Evolutionary conservation across 2,888 invertebrate species (phyloP).

Genomic region (Eremobia ochroleuca): DNA sequence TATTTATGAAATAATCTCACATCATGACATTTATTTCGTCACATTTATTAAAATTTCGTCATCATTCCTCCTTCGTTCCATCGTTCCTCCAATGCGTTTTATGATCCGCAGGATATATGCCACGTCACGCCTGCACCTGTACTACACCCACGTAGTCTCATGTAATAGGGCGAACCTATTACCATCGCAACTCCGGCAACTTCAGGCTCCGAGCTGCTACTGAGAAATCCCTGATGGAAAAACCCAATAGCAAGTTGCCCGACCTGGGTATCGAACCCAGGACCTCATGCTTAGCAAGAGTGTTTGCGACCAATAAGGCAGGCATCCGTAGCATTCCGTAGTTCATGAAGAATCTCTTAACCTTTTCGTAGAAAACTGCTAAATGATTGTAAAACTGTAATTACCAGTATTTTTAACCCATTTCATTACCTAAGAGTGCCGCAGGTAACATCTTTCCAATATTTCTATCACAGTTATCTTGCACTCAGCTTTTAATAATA

Average conservation of each 20-base stretch:
- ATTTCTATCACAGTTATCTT: not conserved
- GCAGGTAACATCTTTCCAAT: not conserved
- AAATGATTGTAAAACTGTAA: not conserved
- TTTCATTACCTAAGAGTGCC: not conserved
- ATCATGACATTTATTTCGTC: not conserved
- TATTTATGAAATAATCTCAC: not conserved
- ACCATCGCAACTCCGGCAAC: no score
- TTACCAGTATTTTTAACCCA: not conserved
- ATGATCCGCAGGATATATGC: not conserved
- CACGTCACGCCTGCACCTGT: not conserved
- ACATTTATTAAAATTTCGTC: not conserved
- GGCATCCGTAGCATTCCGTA: not conserved
- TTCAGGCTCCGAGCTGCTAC: not conserved
- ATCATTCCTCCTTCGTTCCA: not conserved
- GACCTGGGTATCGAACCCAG: not conserved
- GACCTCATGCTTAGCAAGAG: not conserved
- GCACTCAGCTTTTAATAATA: not conserved
- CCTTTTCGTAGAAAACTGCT: not conserved
- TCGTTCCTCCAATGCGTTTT: not conserved
- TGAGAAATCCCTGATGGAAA: not conserved
- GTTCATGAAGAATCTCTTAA: not conserved
- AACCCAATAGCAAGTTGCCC: not conserved
- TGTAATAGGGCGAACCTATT: not conserved
- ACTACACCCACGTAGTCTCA: not conserved
- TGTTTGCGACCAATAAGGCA: not conserved